Evolutionary conservation across 2,797 vertebrate species (phyloP), one percentile per base, ranked within the genome.

Genomic region (Clarias platycephalus): DNA sequence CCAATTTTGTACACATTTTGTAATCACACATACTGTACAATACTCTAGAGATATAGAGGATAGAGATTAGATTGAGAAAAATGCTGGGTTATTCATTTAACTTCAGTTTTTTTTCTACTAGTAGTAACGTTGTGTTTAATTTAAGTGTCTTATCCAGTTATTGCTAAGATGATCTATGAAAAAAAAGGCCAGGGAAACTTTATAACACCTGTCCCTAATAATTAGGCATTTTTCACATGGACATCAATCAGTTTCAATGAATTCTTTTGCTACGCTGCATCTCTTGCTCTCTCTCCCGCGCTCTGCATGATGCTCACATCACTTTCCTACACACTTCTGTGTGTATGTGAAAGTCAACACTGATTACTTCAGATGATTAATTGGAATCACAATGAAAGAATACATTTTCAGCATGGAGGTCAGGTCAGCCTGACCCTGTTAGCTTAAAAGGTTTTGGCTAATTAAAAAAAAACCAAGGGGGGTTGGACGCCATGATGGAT

Each of bases 381-480:
- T 62, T 81, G 49, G 20, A 60, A 77, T 26, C 5, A 8, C 8
- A 31, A 10, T 49, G 49, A 20, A 64, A 53, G 79, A 74, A 67
- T 81, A 81, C 49, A 79, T 81, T 86, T 85, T 71, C 76, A 72
- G 57, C 63, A 31, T 34, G 76, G 60, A 85, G 85, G 57, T 87
- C 83, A 81, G 80, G 75, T 85, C 75, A 84, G 70, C 67, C 57
- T 62, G 86, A 86, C 85, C 86, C 80, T 71, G 84, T 83, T 82
- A 81, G 82, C 81, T 60, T 84, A 74, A 66, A 82, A 84, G 80
- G 81, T 82, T 86, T 81, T 67, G 80, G 4, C 57, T 86, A 86
- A 86, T 86, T 72, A 89, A 82, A 85, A 76, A 37, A 89, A 80
- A 84, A 44, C 15, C 10, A 1, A 6, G 10, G 26, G 77, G 70